phyloP scores from a whole-genome alignment of 2,888 invertebrate species.

The Petrolisthes cinctipes region DNA sequence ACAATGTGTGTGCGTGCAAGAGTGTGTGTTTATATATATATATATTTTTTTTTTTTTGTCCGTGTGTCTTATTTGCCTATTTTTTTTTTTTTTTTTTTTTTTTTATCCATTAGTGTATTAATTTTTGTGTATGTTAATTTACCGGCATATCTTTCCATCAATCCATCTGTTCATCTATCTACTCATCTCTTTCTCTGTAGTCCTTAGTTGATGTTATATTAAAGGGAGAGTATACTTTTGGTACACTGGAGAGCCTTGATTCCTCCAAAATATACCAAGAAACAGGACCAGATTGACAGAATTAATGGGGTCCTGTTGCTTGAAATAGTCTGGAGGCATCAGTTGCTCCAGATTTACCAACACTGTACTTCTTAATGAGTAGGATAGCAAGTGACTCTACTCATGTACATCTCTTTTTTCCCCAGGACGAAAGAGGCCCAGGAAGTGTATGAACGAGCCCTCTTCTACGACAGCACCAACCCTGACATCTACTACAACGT shows the following conservation, averaged over 20 bases:
- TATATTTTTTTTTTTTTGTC: no score
- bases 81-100: no score
- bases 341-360: no score
- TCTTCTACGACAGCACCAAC: constrained; percentile 92
- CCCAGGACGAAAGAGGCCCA: constrained; percentile 88
- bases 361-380: no score
- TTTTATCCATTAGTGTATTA: not conserved
- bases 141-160: not conserved
- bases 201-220: not conserved
- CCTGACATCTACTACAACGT: constrained; percentile 96
- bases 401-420: constrained; percentile 66
- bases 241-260: no score
- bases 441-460: constrained; percentile 91
- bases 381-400: not conserved
- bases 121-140: not conserved
- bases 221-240: no score
- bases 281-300: no score
- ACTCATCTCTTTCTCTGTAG: not conserved
- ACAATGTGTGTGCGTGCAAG: not conserved
- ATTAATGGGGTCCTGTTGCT: no score
- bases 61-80: no score
- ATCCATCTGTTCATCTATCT: not conserved
- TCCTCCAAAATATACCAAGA: no score
- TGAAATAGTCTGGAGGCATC: no score
- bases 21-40: no score